These are phyloP conservation scores for Bombus picipes DNA, from an alignment of 1,140 invertebrate species.

Conservation along the genomic window DNA sequence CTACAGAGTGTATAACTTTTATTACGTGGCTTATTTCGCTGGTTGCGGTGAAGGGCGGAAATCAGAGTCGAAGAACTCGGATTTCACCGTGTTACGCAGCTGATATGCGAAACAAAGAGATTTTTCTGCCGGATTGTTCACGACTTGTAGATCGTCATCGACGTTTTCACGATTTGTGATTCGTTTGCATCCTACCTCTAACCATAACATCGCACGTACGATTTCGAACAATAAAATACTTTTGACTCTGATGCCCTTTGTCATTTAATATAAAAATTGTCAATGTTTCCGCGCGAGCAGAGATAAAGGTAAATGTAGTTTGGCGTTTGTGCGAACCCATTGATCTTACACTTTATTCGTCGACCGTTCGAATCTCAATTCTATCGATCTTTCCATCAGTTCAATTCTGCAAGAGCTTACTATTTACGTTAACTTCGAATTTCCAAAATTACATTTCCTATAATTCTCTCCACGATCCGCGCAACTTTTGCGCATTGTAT, in stretches of 20 bases:
- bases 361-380: background rate
- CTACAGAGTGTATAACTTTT: slow-evolving; percentile 15
- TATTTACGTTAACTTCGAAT: too few relatives aligned
- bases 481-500: background rate
- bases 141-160: background rate
- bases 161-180: background rate
- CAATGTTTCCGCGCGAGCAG: too few relatives aligned
- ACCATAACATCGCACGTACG: background rate
- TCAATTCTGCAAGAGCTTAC: background rate
- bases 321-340: background rate
- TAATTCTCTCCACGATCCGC: background rate
- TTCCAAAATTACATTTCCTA: background rate
- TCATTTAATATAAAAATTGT: background rate
- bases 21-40: slow-evolving; percentile 11
- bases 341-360: too few relatives aligned
- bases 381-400: background rate
- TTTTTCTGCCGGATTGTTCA: background rate
- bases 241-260: background rate
- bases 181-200: too few relatives aligned
- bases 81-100: background rate
- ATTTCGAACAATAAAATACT: background rate
- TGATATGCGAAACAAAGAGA: background rate
- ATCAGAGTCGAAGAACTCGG: background rate
- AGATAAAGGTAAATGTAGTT: background rate
- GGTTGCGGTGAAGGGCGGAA: background rate